Percentiles rank a stretch among this genome's conserved stretches.
Evolutionary conservation across 2,888 invertebrate genomes (phyloP).

Genomic region (Ormyrus labotus): DNA sequence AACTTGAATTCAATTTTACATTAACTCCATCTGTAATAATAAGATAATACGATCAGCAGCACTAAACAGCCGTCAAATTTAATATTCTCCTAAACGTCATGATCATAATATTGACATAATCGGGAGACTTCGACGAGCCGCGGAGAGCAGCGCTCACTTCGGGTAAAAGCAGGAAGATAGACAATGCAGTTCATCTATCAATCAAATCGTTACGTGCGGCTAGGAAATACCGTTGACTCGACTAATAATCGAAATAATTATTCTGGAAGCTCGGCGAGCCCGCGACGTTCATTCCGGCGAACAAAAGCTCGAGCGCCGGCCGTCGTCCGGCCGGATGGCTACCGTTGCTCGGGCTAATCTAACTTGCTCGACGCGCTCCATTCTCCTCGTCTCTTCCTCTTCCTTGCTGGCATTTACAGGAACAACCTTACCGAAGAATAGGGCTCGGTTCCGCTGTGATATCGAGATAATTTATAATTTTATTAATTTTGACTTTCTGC

Average conservation of each 20-base stretch:
- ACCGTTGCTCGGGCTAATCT: not conserved
- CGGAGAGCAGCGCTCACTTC: not conserved
- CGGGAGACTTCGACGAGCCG: not conserved
- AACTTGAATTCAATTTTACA: too few species aligned
- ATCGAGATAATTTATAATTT: too few species aligned
- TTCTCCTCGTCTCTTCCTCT: not conserved
- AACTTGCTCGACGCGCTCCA: not conserved
- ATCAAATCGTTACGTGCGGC: too few species aligned
- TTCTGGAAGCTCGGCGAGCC: not conserved
- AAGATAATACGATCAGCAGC: not conserved
- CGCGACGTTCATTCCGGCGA: not conserved
- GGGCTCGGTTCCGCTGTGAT: not conserved
- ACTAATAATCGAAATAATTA: conserved; percentile 1
- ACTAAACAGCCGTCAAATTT: not conserved
- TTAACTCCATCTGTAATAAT: not conserved
- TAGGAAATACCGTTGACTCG: not conserved
- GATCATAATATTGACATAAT: not conserved
- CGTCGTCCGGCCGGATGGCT: not conserved
- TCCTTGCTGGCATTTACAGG: not conserved
- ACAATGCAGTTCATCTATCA: not conserved
- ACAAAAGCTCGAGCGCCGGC: not conserved
- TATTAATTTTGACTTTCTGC: too few species aligned
- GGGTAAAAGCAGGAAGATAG: not conserved
- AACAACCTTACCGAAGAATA: not conserved
- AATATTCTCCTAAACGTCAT: not conserved